Conservation (phyloP, 2,113 vertebrate genomes). For the Eulemur macaco region DNA sequence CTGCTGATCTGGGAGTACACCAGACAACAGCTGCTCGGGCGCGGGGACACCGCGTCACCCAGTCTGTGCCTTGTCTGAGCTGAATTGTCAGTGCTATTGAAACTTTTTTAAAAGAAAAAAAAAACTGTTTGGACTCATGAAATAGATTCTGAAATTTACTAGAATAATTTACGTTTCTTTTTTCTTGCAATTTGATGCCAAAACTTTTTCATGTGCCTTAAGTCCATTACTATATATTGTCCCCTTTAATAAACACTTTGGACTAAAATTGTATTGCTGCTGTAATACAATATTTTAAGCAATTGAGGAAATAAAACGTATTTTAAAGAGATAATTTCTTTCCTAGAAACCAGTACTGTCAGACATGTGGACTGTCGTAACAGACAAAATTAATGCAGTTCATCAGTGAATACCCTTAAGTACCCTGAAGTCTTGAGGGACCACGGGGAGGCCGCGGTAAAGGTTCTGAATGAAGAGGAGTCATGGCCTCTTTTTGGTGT, state of each 20-base stretch:
- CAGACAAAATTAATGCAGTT: not conserved
- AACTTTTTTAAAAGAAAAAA: not conserved
- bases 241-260: conserved; percentile 74
- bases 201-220: conserved; percentile 82
- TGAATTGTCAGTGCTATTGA: conserved; percentile 62
- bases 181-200: conserved; percentile 57
- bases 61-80: not conserved
- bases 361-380: not conserved
- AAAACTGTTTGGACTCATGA: not conserved
- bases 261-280: conserved; percentile 42
- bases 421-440: rapidly evolving
- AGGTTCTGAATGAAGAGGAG: not conserved
- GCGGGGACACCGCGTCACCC: not conserved
- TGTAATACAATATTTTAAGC: conserved; percentile 49
- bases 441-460: not conserved
- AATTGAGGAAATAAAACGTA: not conserved
- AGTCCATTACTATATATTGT: conserved; percentile 62
- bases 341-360: not conserved
- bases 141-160: conserved; percentile 55
- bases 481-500: not conserved
- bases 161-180: conserved; percentile 3
- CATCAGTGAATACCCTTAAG: not conserved
- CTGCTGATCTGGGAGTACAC: conserved; percentile 98
- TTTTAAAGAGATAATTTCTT: not conserved
- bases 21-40: conserved; percentile 87